phyloP scores from a whole-genome alignment of 2,113 vertebrate genomes.

The Ginglymostoma cirratum region DNA sequence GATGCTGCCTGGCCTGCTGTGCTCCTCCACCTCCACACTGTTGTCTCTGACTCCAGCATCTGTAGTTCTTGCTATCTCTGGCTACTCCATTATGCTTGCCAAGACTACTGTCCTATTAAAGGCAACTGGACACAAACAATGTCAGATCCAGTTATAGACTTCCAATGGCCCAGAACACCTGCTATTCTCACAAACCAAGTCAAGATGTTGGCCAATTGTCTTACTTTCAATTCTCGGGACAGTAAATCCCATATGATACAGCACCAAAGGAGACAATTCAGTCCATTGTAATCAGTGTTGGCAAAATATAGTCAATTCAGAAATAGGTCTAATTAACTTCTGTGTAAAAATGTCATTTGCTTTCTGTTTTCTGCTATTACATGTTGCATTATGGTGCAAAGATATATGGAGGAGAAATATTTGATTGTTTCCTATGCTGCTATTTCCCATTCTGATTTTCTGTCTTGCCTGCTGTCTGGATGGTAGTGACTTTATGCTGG shows the following conservation, averaged over 20 bases:
- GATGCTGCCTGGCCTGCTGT: too few relatives aligned
- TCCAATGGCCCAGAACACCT: background rate
- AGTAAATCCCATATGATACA: too few relatives aligned
- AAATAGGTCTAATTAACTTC: too few relatives aligned
- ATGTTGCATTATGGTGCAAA: background rate
- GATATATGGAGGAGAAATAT: too few relatives aligned
- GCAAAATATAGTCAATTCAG: too few relatives aligned
- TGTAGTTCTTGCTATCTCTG: too few relatives aligned
- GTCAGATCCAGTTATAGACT: background rate
- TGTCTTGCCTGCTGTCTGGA: background rate
- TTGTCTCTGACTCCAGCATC: too few relatives aligned
- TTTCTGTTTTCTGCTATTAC: background rate
- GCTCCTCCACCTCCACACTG: too few relatives aligned
- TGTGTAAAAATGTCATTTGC: background rate
- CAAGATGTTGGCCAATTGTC: background rate
- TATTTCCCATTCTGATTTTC: background rate
- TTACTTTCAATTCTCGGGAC: background rate
- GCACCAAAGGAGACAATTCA: too few relatives aligned
- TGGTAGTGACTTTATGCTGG: background rate
- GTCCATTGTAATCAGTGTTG: too few relatives aligned
- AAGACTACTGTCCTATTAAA: background rate
- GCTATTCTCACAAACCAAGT: background rate
- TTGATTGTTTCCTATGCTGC: too few relatives aligned
- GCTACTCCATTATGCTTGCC: background rate
- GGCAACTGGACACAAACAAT: background rate